phyloP scores from a whole-genome alignment of 1,140 invertebrate genomes.

The Steinernema khuongi region DNA sequence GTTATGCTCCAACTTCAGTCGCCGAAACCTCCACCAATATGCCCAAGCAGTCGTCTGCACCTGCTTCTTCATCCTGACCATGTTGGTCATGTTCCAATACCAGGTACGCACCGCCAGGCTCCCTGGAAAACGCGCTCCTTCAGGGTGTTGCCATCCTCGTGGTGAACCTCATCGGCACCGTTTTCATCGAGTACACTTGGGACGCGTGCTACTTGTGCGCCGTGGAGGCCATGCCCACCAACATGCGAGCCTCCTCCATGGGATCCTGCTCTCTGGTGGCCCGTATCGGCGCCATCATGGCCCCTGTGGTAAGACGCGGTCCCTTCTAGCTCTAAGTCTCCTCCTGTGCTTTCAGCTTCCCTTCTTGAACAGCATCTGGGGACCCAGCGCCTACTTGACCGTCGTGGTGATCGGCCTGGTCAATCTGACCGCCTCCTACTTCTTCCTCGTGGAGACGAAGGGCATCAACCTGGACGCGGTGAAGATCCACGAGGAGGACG shows the following conservation, averaged over 20 bases:
- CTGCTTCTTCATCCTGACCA: conserved; percentile 51
- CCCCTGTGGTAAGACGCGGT: conserved; percentile 40
- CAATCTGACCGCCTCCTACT: conserved; percentile 52
- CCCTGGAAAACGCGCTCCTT: conserved; percentile 12
- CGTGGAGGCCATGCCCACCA: conserved; percentile 48
- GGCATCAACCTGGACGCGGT: conserved; percentile 48
- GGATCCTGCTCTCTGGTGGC: conserved; percentile 52
- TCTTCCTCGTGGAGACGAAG: conserved; percentile 56
- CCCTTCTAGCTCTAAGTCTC: not conserved
- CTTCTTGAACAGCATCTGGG: conserved; percentile 51
- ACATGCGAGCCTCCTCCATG: conserved; percentile 46
- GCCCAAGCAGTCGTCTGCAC: conserved; percentile 48
- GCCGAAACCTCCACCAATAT: conserved; percentile 50
- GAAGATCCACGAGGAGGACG: conserved; percentile 30
- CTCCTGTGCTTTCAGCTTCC: conserved; percentile 46
- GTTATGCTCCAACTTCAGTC: conserved; percentile 35
- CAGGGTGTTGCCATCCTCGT: conserved; percentile 47
- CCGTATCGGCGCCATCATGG: conserved; percentile 51
- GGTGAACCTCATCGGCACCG: conserved; percentile 48
- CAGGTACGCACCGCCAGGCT: conserved; percentile 28
- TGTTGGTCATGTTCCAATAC: conserved; percentile 42
- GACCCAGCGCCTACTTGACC: conserved; percentile 52
- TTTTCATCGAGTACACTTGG: conserved; percentile 57
- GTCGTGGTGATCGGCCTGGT: conserved; percentile 48
- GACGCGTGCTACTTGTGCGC: conserved; percentile 56